Evolutionary conservation across 2,888 invertebrate genomes (phyloP).

Genomic region (Hemithea aestivaria): DNA sequence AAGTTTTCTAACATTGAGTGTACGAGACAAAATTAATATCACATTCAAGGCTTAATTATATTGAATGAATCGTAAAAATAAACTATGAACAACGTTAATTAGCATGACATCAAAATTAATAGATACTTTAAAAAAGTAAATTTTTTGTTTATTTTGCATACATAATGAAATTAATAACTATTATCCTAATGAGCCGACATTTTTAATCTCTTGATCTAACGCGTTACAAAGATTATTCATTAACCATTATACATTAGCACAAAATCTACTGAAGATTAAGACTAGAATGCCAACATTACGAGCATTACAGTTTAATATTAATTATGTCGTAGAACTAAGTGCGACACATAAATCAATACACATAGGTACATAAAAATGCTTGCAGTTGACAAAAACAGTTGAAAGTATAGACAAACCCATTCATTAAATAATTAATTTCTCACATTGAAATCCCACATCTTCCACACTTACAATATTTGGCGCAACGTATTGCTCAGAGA

Average conservation of each 20-base stretch:
- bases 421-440: slow-evolving; percentile 1
- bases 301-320: slow-evolving; percentile 12
- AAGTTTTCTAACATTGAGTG: too few relatives aligned
- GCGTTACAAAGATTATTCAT: slow-evolving; percentile 5
- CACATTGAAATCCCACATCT: slow-evolving; percentile 2
- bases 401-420: not conserved
- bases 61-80: too few relatives aligned
- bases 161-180: not conserved
- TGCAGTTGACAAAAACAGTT: not conserved
- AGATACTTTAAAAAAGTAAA: too few relatives aligned
- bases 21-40: slow-evolving; percentile 49
- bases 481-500: slow-evolving; percentile 46
- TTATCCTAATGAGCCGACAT: slow-evolving; percentile 54
- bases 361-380: slow-evolving; percentile 14
- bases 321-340: slow-evolving; percentile 9
- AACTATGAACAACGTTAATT: too few relatives aligned
- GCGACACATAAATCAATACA: slow-evolving; percentile 4
- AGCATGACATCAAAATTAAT: too few relatives aligned
- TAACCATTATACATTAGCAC: slow-evolving; percentile 22
- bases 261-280: slow-evolving; percentile 35
- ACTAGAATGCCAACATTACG: slow-evolving; percentile 52
- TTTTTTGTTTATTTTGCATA: too few relatives aligned
- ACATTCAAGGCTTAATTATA: slow-evolving; percentile 43
- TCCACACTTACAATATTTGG: slow-evolving; percentile 38
- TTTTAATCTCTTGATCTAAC: slow-evolving; percentile 13